Percentiles rank a stretch among this genome's conserved stretches.
These are phyloP conservation scores for Clepsis dumicolana DNA, from an alignment of 2,888 invertebrate genomes.

Conservation along the genomic window DNA sequence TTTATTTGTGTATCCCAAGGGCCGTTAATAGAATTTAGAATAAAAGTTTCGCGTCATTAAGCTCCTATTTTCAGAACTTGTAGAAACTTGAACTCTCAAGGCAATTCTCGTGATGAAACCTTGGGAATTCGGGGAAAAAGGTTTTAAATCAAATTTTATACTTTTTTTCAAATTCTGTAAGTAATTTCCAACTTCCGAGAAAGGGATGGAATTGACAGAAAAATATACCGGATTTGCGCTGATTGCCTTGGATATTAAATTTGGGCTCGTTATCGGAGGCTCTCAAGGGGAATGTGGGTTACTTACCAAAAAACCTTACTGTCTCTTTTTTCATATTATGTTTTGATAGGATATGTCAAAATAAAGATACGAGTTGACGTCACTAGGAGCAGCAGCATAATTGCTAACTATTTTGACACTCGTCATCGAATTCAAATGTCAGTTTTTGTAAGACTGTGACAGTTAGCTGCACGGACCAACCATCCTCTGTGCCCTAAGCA, in stretches of 20 bases:
- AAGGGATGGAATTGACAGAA: not conserved
- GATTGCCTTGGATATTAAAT: constrained; percentile 11
- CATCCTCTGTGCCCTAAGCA: too few species aligned
- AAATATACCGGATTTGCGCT: not conserved
- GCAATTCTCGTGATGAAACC: not conserved
- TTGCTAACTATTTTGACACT: too few species aligned
- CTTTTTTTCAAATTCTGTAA: constrained; percentile 4
- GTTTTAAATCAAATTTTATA: constrained; percentile 1
- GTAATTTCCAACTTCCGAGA: not conserved
- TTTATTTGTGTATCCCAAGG: not conserved
- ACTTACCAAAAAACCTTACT: too few species aligned
- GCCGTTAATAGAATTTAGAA: not conserved
- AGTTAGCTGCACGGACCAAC: too few species aligned
- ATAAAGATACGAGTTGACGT: too few species aligned
- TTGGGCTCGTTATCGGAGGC: not conserved
- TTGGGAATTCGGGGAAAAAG: not conserved
- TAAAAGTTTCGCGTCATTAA: not conserved
- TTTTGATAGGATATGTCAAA: too few species aligned
- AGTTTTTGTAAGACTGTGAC: too few species aligned
- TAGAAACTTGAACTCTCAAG: not conserved
- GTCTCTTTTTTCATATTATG: too few species aligned
- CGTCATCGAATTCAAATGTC: too few species aligned
- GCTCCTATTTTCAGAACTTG: not conserved
- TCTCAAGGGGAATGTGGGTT: too few species aligned
- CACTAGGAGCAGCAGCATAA: too few species aligned